A percentile compares a stretch with the other conserved stretches of the same genome.
Evolutionary conservation across 37 sponge, comb jelly and placozoan genomes (phyloP).

Genomic region (Tethya wilhelma): DNA sequence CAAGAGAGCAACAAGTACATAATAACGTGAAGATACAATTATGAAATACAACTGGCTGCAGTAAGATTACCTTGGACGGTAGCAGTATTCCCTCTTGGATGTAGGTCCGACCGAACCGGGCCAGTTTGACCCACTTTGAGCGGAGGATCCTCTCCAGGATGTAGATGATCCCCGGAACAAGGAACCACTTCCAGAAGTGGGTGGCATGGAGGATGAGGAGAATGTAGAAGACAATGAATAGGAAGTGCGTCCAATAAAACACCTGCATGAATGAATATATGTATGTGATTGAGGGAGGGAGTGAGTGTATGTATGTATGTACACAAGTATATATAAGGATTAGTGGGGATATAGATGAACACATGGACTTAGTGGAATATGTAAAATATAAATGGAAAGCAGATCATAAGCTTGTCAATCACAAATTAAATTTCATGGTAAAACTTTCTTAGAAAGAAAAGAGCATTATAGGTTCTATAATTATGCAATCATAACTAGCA

Average conservation of each 20-base stretch:
- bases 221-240: slow-evolving; percentile 69
- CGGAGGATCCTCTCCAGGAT: slow-evolving; percentile 72
- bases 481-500: neutral
- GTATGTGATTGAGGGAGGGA: no score
- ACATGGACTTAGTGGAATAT: no score
- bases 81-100: slow-evolving; percentile 69
- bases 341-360: neutral
- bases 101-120: slow-evolving; percentile 75
- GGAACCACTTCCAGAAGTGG: slow-evolving; percentile 86
- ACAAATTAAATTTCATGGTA: neutral
- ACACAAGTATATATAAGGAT: neutral
- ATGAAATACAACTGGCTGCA: no score
- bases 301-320: no score
- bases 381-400: no score
- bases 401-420: no score
- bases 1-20: no score
- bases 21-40: no score
- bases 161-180: slow-evolving; percentile 71
- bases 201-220: slow-evolving; percentile 81
- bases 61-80: slow-evolving; percentile 81
- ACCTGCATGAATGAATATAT: slow-evolving; percentile 46
- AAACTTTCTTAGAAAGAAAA: neutral
- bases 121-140: slow-evolving; percentile 74
- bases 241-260: slow-evolving; percentile 86
- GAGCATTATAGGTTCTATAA: slow-evolving; percentile 3